Percentiles rank a stretch among this genome's conserved stretches.
Evolutionary conservation across 2,888 invertebrate genomes (phyloP).

Genomic region (Tetragnatha montana): DNA sequence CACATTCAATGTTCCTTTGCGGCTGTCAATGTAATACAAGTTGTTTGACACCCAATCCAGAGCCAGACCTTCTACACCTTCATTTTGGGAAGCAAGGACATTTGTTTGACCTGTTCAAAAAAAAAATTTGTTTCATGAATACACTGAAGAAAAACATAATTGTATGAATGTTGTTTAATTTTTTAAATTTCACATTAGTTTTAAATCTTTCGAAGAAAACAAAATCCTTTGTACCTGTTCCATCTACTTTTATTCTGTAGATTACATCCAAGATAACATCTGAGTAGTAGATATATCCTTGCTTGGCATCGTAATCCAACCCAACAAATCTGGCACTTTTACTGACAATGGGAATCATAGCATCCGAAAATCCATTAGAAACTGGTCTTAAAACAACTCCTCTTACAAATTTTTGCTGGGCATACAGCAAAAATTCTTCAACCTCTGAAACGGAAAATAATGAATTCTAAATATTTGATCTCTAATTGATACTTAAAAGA

Average conservation of each 20-base stretch:
- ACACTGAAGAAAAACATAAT: too few relatives aligned
- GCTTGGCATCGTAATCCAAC: slow-evolving; percentile 92
- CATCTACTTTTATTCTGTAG: slow-evolving; percentile 80
- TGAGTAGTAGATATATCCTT: slow-evolving; percentile 96
- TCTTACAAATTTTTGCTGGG: slow-evolving; percentile 95
- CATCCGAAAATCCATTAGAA: slow-evolving; percentile 88
- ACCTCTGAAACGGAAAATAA: slow-evolving; percentile 79
- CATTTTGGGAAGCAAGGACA: slow-evolving; percentile 95
- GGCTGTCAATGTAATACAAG: slow-evolving; percentile 94
- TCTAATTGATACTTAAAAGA: not conserved
- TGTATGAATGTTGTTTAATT: too few relatives aligned
- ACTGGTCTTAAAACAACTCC: slow-evolving; percentile 80
- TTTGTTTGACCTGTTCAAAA: slow-evolving; percentile 83
- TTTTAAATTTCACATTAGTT: too few relatives aligned
- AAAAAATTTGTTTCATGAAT: not conserved
- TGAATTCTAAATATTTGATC: slow-evolving; percentile 6
- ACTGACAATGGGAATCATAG: slow-evolving; percentile 94
- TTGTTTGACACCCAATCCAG: slow-evolving; percentile 97
- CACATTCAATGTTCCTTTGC: slow-evolving; percentile 95
- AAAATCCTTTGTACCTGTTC: slow-evolving; percentile 75
- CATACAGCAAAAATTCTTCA: slow-evolving; percentile 93
- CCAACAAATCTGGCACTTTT: slow-evolving; percentile 94
- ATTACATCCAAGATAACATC: slow-evolving; percentile 97
- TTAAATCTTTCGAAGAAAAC: too few relatives aligned
- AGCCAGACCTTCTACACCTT: slow-evolving; percentile 96